Evolutionary conservation across 2,888 invertebrate species (phyloP), one percentile per base, ranked within the genome.

Genomic region (Hololepta plana): DNA sequence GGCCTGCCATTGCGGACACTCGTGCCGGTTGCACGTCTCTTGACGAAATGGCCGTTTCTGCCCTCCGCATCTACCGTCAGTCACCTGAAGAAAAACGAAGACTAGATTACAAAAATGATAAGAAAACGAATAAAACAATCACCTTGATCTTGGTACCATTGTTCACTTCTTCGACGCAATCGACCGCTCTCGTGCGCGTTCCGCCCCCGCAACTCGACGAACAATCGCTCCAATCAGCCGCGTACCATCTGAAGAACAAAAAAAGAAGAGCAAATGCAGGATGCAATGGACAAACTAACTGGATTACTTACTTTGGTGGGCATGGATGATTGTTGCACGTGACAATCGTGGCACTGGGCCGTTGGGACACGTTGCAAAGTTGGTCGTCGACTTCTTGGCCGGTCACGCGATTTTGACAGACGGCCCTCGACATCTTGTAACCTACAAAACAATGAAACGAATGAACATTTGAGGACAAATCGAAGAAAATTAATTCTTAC

Each of bases 141-240:
- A 74, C 75, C 61, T 68, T 66, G 33, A 75, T 72, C 46, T 72
- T 72, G 15, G 85, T 75, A 38, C n/a, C n/a, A n/a, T 75, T 73
- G 47, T 87, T 80, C 37, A 72, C 73, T 42, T 82, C 73, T 53
- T 80, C 71, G 5, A 79, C 75, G 49, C 93, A 93, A 40, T 80
- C 71, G 30, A 91, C 84, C 35, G 75, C 64, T 7, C 91, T 67
- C 30, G 73, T 67, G 40, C 77, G 67, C 34, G 74, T 66, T 4
- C 91, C 91, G 2, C 81, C 81, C 1, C 88, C 90, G 45, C 93
- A 93, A 12, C 72, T 72, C 14, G 68, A 72, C 37, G 81, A 81
- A 57, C 91, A 93, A 8, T 71, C 60, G 24, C 80, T 77, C 91
- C 91, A 93, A 37, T 85, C 82, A 27, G 77, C 77, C 12, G 74